Conservation (phyloP, 1,140 invertebrate genomes). For the Drosophila hydei region DNA sequence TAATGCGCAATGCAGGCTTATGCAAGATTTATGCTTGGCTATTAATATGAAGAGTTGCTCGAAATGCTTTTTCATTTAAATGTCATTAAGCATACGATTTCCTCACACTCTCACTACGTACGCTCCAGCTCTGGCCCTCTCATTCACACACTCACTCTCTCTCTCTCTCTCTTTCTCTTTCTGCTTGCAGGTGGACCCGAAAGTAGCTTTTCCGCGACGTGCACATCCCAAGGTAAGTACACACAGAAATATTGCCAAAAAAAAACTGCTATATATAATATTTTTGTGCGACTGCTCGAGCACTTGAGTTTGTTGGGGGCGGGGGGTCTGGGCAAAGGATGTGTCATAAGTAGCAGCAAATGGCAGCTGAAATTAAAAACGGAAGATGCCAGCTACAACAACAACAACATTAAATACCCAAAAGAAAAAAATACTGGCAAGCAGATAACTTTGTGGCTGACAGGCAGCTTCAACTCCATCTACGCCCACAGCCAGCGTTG, state of each 20-base stretch:
- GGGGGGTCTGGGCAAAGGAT: slow-evolving; percentile 55
- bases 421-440: slow-evolving; percentile 35
- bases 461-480: slow-evolving; percentile 46
- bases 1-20: slow-evolving; percentile 80
- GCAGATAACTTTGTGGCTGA: slow-evolving; percentile 79
- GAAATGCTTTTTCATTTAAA: slow-evolving; percentile 81
- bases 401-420: slow-evolving; percentile 36
- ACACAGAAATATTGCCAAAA: slow-evolving; percentile 38
- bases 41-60: slow-evolving; percentile 81
- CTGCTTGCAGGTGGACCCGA: slow-evolving; percentile 97
- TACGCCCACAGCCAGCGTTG: neutral
- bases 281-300: slow-evolving; percentile 23
- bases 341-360: slow-evolving; percentile 82
- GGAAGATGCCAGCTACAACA: slow-evolving; percentile 54
- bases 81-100: slow-evolving; percentile 80
- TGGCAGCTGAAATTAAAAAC: slow-evolving; percentile 82
- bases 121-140: neutral
- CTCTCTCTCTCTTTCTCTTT: slow-evolving; percentile 38
- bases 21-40: slow-evolving; percentile 73
- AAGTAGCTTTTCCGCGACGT: slow-evolving; percentile 99
- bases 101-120: slow-evolving; percentile 11
- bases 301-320: slow-evolving; percentile 21
- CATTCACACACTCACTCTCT: slow-evolving; percentile 5
- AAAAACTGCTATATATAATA: slow-evolving; percentile 23
- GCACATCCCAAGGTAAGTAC: slow-evolving; percentile 98